Evolutionary conservation across 2,888 invertebrate genomes (phyloP), one percentile per base, ranked within the genome.

Genomic region (Morinoia aosen): DNA sequence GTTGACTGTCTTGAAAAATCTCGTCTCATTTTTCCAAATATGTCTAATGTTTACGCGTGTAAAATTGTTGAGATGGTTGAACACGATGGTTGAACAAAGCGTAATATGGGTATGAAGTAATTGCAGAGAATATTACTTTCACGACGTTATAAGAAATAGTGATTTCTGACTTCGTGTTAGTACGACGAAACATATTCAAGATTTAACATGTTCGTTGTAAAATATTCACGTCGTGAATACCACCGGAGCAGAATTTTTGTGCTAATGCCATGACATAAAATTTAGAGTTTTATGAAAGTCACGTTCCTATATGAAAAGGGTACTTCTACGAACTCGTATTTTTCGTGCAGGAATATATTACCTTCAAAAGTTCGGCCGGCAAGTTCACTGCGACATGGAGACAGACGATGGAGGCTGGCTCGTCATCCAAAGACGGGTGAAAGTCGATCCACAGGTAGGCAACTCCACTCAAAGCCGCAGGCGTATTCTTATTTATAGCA

Each of bases 361-460:
- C 76, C 95, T 96, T 57, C 95, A 95, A 88, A 96, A 95, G 91
- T 96, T 96, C 88, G 96, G 96, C 4, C 95, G 95, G 40, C 95
- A 96, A 94, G 96, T 96, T 40, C 95, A 96, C 40, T 96, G 96
- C 56, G 96, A 96, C 76, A 96, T 96, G 96, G 96, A 96, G 61
- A 91, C 93, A 14, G 96, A 95, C 91, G 95, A 95, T 33, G 96
- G 96, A 40, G 96, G 96, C 8, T 96, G 96, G 96, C 96, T 96
- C 40, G 96, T 96, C n/a, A 95, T 96, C 12, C 96, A 96, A 64
- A 94, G 96, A 58, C 61, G 96, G 88, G 95, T 95, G 39, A 95
- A 94, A 48, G 96, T 96, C 7, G 58, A 61, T 19, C 94, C 90
- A 16, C 96, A 96, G 96, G 96, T 96, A 90, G n/a, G 25, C 57